Conservation (phyloP, 1,140 invertebrate species). For the Panagrolaimus sp. region DNA sequence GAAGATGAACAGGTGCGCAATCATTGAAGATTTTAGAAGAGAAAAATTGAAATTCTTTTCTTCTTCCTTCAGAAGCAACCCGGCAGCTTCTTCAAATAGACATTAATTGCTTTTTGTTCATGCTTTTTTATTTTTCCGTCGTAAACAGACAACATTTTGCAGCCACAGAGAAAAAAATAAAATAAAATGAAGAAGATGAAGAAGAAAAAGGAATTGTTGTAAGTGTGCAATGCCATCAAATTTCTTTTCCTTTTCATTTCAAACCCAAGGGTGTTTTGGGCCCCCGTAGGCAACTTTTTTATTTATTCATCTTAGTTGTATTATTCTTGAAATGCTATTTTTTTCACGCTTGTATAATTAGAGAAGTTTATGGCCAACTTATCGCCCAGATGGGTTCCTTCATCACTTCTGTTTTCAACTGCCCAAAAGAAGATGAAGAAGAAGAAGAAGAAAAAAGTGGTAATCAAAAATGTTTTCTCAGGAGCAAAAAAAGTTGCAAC, state of each 20-base stretch:
- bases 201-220: neutral
- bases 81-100: slow-evolving; percentile 14
- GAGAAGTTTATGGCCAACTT: slow-evolving; percentile 15
- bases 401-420: neutral
- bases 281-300: too few species aligned
- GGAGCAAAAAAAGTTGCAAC: neutral
- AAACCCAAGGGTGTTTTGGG: too few species aligned
- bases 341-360: slow-evolving; percentile 14
- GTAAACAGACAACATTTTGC: neutral
- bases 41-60: neutral
- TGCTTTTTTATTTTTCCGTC: neutral
- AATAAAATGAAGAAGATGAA: slow-evolving; percentile 3
- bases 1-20: slow-evolving; percentile 15
- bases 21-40: neutral
- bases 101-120: slow-evolving; percentile 12
- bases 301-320: too few species aligned
- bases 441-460: too few species aligned
- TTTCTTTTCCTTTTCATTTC: neutral
- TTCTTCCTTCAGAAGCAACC: slow-evolving; percentile 10
- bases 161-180: neutral
- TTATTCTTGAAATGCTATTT: neutral
- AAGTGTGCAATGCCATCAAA: slow-evolving; percentile 9
- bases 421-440: too few species aligned
- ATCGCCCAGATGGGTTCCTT: slow-evolving; percentile 14
- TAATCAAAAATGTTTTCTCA: neutral